Base-by-base conservation (phyloP, 2,888 invertebrate genomes). In the Drosophila gaucha region DNA sequence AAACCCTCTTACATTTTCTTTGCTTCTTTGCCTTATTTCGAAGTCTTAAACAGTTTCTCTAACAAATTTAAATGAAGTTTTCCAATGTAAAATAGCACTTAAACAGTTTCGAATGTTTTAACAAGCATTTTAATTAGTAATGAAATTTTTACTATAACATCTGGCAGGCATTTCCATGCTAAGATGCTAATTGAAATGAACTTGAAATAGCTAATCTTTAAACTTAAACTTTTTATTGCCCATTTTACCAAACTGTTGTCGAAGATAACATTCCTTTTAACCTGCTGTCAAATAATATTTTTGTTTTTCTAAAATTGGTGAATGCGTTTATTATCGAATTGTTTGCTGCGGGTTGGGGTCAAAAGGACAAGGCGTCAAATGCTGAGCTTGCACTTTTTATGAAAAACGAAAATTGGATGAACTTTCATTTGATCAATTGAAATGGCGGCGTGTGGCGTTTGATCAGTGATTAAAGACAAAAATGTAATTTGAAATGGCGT, bases 351-450 rank as follows among this genome's bases (percentile, higher is more conserved):
- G 41, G 24, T 14, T 14, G 24, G 14, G 24, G 1, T 24, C 24
- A 26, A 2, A 8, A 1, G 46, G 47, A 12, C 16, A 4, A 8
- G 41, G 31, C 30, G 24, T 49, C 16, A 35, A 49, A 14, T 44
- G 43, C 22, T 28, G 43, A 65, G 31, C 36, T 52, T 47, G 47
- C 57, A 57, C 35, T 41, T 57, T 43, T 50, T 24, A 59, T 44
- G 16, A 12, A 9, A 18, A 28, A 35, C 12, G 35, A 6, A 16
- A 35, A 49, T 49, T 49, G 41, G 31, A 56, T 70, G 47, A 69
- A 9, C 35, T 52, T 70, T 57, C 24, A 12, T 49, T 70, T 57
- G 24, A n/a, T 44, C 26, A 67, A 68, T 71, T 71, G 56, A 55
- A 56, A 30, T 22, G 22, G 9, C 49, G 70, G 70, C 54, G 9